Base-by-base conservation (phyloP, 2,113 vertebrate species). In the Zosterops lateralis region DNA sequence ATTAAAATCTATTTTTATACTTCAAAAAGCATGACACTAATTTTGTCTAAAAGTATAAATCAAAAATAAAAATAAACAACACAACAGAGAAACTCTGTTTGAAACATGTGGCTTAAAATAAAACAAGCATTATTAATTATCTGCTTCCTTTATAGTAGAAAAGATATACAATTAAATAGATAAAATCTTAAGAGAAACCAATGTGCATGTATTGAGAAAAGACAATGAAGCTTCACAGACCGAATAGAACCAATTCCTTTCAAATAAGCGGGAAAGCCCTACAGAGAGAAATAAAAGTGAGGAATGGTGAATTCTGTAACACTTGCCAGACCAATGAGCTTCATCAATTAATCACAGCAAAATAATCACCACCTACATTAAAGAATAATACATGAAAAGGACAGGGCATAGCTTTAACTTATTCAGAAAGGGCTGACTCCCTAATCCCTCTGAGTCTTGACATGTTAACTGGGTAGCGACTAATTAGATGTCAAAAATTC, bases 401-500 rank as follows among this genome's bases (percentile, higher is more conserved):
- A 98, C 98, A 98, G 98, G 94, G 96, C 98, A 98, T 97, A 96
- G 97, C 98, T 97, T 98, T 98, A 98, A 98, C 98, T 98, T 98
- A 98, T 99, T 99, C 98, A 99, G 98, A 99, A 98, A 98, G 98
- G 97, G 97, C 97, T 97, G 97, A 98, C 98, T 98, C 98, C 97
- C 97, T 98, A 98, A 98, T 98, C 98, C 99, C 98, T 98, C 97
- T 96, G 98, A 99, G 98, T 98, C 98, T 98, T 98, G 98, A 98
- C 98, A 99, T 98, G 99, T 99, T 99, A 99, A 99, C 98, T 98
- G 98, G 98, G 98, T 99, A 99, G 98, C 98, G 97, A 98, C 99
- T 99, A 99, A 99, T 99, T 99, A 99, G 98, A 98, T 99, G 99
- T 99, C 99, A 99, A 99, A 99, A 99, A 99, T 99, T 99, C 99